Conservation (phyloP, 30 jellyfish, hydroid and myxozoan species). For the Clytia hemisphaerica region DNA sequence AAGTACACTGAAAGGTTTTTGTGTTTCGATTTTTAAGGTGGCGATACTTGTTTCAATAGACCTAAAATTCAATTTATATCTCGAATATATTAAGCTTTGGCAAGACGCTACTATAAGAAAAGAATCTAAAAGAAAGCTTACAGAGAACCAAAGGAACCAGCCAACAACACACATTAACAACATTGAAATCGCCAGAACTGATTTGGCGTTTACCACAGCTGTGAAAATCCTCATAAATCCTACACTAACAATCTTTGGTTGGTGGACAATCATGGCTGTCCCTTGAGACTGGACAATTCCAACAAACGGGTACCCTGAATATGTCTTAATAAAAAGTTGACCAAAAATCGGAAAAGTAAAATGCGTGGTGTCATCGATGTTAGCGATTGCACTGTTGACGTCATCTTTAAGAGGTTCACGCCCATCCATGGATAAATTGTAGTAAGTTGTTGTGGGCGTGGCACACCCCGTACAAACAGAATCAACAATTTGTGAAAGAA, state of each 20-base stretch:
- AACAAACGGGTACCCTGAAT: slow-evolving; percentile 9
- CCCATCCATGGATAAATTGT: slow-evolving; percentile 1
- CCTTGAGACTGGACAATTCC: slow-evolving; percentile 28
- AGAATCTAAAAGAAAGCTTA: not conserved
- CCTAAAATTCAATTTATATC: too few relatives aligned
- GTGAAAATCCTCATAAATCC: not conserved
- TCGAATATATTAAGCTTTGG: too few relatives aligned
- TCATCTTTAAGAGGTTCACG: not conserved
- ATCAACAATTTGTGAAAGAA: not conserved
- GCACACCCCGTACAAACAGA: slow-evolving; percentile 9
- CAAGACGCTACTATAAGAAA: not conserved
- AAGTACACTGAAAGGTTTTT: too few relatives aligned
- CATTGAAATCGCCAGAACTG: not conserved
- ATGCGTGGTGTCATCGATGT: slow-evolving; percentile 1
- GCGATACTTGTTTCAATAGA: too few relatives aligned
- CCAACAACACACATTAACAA: not conserved
- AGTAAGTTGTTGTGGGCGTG: not conserved
- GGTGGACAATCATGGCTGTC: slow-evolving; percentile 22
- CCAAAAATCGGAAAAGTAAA: slow-evolving; percentile 9
- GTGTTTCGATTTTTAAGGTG: too few relatives aligned
- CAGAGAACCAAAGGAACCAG: slow-evolving; percentile 17
- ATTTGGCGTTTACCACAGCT: slow-evolving; percentile 7
- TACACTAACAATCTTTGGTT: not conserved
- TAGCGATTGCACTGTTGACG: not conserved
- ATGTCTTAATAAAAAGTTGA: not conserved